Evolutionary conservation across 1,140 invertebrate genomes (phyloP), one percentile per base, ranked within the genome.

Genomic region (Reticulitermes speratus): DNA sequence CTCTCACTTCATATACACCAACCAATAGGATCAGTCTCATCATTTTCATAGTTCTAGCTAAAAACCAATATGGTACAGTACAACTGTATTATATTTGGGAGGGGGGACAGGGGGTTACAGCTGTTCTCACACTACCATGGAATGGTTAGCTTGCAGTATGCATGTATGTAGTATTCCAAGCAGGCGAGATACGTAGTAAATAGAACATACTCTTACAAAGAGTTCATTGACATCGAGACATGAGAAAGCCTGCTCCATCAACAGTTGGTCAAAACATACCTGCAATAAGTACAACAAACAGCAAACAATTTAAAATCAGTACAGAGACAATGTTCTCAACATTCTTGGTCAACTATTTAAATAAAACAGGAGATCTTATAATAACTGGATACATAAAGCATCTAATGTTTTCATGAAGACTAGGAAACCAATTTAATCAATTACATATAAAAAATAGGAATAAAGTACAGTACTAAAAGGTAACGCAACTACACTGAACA

Each of bases 141-240:
- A 85, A 85, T 85, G 85, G 55, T 85, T 81, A 81, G 65, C 25
- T 85, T 75, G 30, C 55, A 23, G 45, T 65, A 75, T 69, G 75
- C 85, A 85, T 44, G 59, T 85, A 59, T 44, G 65, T 85, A 85
- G 30, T 85, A 55, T 85, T 85, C 59, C 75, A 85, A 85, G 65
- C 59, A 85, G 59, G 75, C 75, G 65, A 85, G 48, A 84, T 52
- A 45, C 48, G 9, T 21, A 25, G 30, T 85, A 30, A 82, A 44
- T 81, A 65, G 55, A 65, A 65, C 44, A 85, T 85, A 65, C 85
- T 85, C 85, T 85, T 85, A 85, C 30, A 85, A 85, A 85, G 85
- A 85, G 85, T 85, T 81, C 85, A 85, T 75, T 23, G n/a, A 85
- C 85, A 85, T 85, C 75, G 75, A 85, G 14, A 85, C 55, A 85